Evolutionary conservation across 2,888 invertebrate species (phyloP).

Genomic region (Rhorus exstirpatorius): DNA sequence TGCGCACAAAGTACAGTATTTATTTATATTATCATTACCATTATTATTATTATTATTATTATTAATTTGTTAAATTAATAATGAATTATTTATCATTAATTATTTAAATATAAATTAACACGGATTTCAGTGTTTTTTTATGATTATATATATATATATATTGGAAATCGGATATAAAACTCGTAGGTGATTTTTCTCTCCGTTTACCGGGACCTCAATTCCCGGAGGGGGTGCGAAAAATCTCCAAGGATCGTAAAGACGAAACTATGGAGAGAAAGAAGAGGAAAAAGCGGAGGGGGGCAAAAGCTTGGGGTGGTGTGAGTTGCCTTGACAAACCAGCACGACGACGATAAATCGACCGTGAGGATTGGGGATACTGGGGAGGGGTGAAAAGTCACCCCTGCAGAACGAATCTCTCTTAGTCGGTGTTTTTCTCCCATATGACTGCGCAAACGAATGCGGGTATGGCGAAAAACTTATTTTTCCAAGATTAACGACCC

Average conservation of each 20-base stretch:
- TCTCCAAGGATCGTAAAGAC: slow-evolving; percentile 61
- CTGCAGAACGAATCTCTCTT: slow-evolving; percentile 64
- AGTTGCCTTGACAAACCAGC: slow-evolving; percentile 44
- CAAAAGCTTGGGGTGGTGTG: slow-evolving; percentile 67
- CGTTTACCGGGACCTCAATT: slow-evolving; percentile 56
- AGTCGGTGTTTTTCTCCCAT: slow-evolving; percentile 37
- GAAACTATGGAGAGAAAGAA: slow-evolving; percentile 43
- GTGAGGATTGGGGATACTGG: slow-evolving; percentile 57
- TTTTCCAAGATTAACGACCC: neutral
- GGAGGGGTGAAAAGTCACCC: slow-evolving; percentile 51
- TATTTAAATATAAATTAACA: no score
- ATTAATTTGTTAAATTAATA: no score
- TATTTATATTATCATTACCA: no score
- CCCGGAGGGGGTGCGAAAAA: slow-evolving; percentile 68
- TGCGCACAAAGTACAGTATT: no score
- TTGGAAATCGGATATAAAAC: neutral
- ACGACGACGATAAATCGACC: slow-evolving; percentile 66
- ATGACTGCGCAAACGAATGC: slow-evolving; percentile 42
- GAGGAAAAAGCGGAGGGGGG: slow-evolving; percentile 47
- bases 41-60: neutral
- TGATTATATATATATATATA: neutral
- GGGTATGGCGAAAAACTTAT: slow-evolving; percentile 3
- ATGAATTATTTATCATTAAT: no score
- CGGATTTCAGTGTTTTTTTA: neutral
- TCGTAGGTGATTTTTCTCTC: slow-evolving; percentile 29